Evolutionary conservation across 2,888 invertebrate species (phyloP).

Genomic region (Panzeria rudis): DNA sequence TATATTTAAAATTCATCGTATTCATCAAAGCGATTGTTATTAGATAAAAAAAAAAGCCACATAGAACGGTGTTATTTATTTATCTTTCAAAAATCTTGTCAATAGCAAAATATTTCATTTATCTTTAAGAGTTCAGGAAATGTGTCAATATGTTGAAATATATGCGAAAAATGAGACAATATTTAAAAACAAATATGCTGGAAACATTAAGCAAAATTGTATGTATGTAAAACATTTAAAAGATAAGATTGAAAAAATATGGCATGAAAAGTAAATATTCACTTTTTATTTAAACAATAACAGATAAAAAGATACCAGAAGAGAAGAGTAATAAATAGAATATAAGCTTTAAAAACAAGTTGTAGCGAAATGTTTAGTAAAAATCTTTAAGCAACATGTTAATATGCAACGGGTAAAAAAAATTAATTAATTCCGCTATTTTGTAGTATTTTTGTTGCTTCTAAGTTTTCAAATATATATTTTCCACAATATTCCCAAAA

Average conservation of each 20-base stretch:
- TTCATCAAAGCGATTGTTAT: slow-evolving; percentile 13
- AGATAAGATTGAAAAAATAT: slow-evolving; percentile 39
- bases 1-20: not conserved
- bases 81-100: not conserved
- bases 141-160: slow-evolving; percentile 25
- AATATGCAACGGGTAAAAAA: no score
- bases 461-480: no score
- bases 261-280: no score
- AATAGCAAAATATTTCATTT: slow-evolving; percentile 15
- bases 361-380: not conserved
- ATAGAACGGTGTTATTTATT: not conserved
- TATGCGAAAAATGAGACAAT: not conserved
- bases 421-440: no score
- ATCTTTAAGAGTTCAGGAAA: slow-evolving; percentile 1
- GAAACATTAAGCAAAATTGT: not conserved
- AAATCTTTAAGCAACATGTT: not conserved
- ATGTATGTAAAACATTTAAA: not conserved
- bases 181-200: not conserved
- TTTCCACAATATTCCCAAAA: not conserved
- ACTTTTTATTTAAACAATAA: not conserved
- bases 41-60: slow-evolving; percentile 17
- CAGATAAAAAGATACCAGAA: not conserved
- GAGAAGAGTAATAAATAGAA: not conserved
- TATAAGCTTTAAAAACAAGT: not conserved
- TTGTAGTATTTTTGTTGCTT: no score